Base-by-base conservation (phyloP, 2,797 vertebrate species). In the Fratercula arctica region DNA sequence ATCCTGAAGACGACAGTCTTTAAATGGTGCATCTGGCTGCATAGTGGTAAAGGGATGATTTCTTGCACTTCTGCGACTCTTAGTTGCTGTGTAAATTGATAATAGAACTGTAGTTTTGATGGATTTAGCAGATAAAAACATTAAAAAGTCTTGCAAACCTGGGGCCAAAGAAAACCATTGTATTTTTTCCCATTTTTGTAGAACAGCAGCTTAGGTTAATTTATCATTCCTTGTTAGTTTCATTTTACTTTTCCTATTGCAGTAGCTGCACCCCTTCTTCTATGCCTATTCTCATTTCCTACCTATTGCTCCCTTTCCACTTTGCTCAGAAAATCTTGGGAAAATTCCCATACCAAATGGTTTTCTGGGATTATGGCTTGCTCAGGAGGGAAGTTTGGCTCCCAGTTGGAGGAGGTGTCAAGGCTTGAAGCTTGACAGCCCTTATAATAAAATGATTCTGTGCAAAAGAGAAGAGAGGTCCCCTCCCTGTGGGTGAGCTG, bases 351-450 rank as follows among this genome's bases (percentile, higher is more conserved):
- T 26, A 56, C 39, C 56, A 37, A 9, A 16, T 66, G 33, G 11
- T 69, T 82, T 51, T 76, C 63, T 56, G 28, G 51, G 61, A 6
- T 63, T 19, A 4, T 35, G 18, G 25, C 43, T 85, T 66, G 41
- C 54, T 77, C 19, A 5, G n/a, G 59, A 51, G 13, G 31, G 39
- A 53, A 41, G 37, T 16, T 68, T 56, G 26, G 9, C 17, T 84
- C 17, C 28, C 23, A 18, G 0, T 0, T 6, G 29, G 59, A 46
- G 41, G 35, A 64, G n/a, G 46, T 6, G 45, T 43, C 1, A 4
- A 39, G 74, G 43, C 54, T 46, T 67, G 75, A 79, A 35, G 41
- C 50, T 16, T 46, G n/a, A 3, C 54, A 85, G 29, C 51, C 35
- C 45, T 2, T 69, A 46, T 33, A 67, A 10, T 26, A 10, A 39